phyloP scores from a whole-genome alignment of 2,113 vertebrate genomes.

The Eidolon helvum region DNA sequence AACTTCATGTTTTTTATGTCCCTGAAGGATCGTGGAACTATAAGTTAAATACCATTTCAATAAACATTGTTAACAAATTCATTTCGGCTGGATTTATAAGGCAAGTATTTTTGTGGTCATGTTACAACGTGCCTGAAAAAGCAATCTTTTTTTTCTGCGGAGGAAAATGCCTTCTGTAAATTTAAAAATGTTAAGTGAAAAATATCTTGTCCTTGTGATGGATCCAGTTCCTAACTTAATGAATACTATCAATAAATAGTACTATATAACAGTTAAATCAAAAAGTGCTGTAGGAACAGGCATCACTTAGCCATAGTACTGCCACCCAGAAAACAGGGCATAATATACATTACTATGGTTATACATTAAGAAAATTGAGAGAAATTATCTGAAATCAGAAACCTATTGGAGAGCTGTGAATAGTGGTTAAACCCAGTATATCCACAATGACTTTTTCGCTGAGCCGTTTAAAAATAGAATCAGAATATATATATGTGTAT shows the following conservation, averaged over 20 bases:
- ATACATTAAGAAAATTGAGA: constrained; percentile 15
- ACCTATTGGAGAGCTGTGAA: not conserved
- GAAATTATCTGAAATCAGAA: constrained; percentile 35
- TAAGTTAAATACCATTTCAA: constrained; percentile 90
- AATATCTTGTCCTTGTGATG: not conserved
- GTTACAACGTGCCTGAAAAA: not conserved
- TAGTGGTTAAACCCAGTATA: constrained; percentile 8
- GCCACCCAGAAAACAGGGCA: not conserved
- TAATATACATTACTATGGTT: not conserved
- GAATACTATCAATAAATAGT: constrained; percentile 6
- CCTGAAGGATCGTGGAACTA: constrained; percentile 93
- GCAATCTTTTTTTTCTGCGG: not conserved
- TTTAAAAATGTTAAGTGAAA: constrained; percentile 29
- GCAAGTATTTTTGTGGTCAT: constrained; percentile 76
- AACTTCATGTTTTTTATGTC: constrained; percentile 93
- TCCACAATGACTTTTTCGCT: not conserved
- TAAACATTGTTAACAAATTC: constrained; percentile 88
- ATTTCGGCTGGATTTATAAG: constrained; percentile 95
- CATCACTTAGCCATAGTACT: not conserved
- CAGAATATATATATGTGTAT: not conserved
- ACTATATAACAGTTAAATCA: not conserved
- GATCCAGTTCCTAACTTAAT: not conserved
- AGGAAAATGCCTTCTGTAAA: constrained; percentile 44
- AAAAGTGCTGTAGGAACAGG: not conserved
- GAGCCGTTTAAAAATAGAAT: constrained; percentile 26